Evolutionary conservation across 2,888 invertebrate genomes (phyloP).

Genomic region (Cerceris rybyensis): DNA sequence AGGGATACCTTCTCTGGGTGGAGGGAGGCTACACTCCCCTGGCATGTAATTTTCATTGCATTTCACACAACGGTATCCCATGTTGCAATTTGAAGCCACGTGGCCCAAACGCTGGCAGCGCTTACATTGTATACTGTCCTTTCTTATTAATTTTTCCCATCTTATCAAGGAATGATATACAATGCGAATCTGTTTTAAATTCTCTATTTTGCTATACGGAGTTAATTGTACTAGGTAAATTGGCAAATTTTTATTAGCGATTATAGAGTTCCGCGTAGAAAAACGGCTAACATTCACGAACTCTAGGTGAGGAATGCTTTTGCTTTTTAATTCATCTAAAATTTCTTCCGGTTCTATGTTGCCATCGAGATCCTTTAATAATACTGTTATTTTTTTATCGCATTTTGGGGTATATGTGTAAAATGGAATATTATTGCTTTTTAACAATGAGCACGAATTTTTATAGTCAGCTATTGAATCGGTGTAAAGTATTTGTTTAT

Average conservation of each 20-base stretch:
- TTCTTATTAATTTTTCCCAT: too few species aligned
- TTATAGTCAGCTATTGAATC: too few species aligned
- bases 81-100: not conserved
- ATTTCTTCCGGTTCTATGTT: not conserved
- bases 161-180: too few species aligned
- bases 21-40: not conserved
- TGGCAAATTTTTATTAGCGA: not conserved
- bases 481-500: not conserved
- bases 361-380: not conserved
- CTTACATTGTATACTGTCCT: not conserved
- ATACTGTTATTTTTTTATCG: not conserved
- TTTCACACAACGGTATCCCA: too few species aligned
- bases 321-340: not conserved
- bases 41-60: not conserved
- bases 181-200: too few species aligned
- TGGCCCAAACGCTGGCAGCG: not conserved
- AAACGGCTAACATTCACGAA: not conserved
- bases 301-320: not conserved
- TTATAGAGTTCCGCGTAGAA: not conserved
- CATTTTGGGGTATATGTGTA: not conserved
- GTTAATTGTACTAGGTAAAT: not conserved
- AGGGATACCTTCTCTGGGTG: not conserved
- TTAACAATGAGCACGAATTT: not conserved
- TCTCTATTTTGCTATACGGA: not conserved
- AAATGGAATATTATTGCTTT: not conserved